These are phyloP conservation scores for Therioaphis trifolii DNA, from an alignment of 2,888 invertebrate species.

Conservation along the genomic window DNA sequence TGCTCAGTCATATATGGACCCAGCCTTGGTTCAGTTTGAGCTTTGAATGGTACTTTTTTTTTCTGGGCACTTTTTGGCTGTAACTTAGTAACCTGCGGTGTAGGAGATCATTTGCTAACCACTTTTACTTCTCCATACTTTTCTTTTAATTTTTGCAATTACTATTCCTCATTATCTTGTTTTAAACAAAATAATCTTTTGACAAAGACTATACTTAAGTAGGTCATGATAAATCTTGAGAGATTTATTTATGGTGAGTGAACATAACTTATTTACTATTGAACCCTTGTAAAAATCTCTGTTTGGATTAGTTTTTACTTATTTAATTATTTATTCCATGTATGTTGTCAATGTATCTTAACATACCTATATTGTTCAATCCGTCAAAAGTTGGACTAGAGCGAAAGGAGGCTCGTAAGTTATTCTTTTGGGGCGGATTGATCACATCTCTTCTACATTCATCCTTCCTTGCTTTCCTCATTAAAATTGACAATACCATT, in stretches of 20 bases:
- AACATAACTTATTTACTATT: not conserved
- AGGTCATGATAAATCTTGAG: constrained; percentile 13
- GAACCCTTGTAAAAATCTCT: constrained; percentile 37
- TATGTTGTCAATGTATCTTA: not conserved
- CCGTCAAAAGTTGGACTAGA: constrained; percentile 59
- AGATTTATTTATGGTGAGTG: constrained; percentile 40
- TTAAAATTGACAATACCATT: not conserved
- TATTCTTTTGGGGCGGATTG: constrained; percentile 59
- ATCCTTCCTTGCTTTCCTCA: not conserved
- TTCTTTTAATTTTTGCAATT: constrained; percentile 47
- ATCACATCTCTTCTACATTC: not conserved
- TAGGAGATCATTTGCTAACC: constrained; percentile 56
- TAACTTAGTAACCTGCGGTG: constrained; percentile 64
- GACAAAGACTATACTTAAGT: constrained; percentile 6
- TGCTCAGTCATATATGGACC: constrained; percentile 56
- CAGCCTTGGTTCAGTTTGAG: constrained; percentile 64
- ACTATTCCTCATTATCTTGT: constrained; percentile 46
- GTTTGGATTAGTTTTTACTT: constrained; percentile 8
- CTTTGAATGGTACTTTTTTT: constrained; percentile 64
- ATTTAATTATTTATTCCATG: not conserved
- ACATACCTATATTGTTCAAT: constrained; percentile 4
- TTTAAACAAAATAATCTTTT: constrained; percentile 2
- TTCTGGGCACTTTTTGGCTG: constrained; percentile 63
- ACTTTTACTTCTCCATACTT: constrained; percentile 32
- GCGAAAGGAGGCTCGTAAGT: constrained; percentile 62